Percentiles rank a stretch among this genome's conserved stretches.
Evolutionary conservation across 2,888 invertebrate genomes (phyloP).

Genomic region (Leptogaster cylindrica): DNA sequence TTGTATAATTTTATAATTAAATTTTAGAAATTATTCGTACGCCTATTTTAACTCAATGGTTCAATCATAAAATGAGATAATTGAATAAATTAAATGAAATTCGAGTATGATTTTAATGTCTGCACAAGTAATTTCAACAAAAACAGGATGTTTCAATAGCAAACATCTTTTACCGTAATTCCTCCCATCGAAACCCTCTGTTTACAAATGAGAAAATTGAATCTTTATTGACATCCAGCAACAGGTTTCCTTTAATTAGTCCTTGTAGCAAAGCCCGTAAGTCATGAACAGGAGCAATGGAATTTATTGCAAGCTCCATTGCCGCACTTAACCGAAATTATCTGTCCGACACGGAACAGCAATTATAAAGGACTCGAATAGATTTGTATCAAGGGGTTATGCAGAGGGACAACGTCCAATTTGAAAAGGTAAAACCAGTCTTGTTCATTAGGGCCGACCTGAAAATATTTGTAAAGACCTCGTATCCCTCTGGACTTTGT

Average conservation of each 20-base stretch:
- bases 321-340: neutral
- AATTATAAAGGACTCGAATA: neutral
- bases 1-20: too few species aligned
- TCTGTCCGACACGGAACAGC: constrained; percentile 8
- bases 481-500: constrained; percentile 1
- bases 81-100: too few species aligned
- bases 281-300: constrained; percentile 1
- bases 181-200: too few species aligned
- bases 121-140: too few species aligned
- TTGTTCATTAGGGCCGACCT: constrained; percentile 6
- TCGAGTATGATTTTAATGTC: too few species aligned
- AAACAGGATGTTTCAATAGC: too few species aligned
- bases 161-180: too few species aligned
- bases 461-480: neutral
- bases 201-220: constrained; percentile 17
- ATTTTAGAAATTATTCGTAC: too few species aligned
- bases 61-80: too few species aligned
- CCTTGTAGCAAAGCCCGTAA: constrained; percentile 6
- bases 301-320: neutral
- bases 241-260: constrained; percentile 14
- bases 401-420: neutral
- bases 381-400: neutral
- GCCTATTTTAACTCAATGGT: too few species aligned
- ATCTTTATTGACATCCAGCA: constrained; percentile 5
- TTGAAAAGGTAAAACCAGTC: neutral